phyloP scores from a whole-genome alignment of 2,888 invertebrate genomes.

The Sminthurinus aureus region DNA sequence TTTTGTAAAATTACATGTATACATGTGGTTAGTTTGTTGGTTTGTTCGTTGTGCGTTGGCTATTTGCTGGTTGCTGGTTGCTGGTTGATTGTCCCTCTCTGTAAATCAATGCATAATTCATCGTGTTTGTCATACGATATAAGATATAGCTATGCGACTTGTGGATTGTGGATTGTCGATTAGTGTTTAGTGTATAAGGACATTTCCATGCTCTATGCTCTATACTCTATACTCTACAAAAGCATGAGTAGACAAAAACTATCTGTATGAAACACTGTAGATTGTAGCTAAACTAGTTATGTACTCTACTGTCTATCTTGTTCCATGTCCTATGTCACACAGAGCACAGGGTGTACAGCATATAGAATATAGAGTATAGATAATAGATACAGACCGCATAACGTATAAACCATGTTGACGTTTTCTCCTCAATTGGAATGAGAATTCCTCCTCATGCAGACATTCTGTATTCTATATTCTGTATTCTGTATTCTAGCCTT shows the following conservation, averaged over 20 bases:
- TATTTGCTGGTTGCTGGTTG: neutral
- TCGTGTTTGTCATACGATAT: neutral
- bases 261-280: too few species aligned
- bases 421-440: neutral
- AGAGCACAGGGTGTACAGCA: too few species aligned
- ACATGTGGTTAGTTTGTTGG: too few species aligned
- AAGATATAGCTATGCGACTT: neutral
- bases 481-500: too few species aligned
- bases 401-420: neutral
- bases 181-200: neutral
- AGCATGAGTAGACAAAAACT: too few species aligned
- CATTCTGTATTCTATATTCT: too few species aligned
- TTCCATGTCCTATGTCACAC: neutral
- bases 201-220: too few species aligned
- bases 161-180: conserved; percentile 1
- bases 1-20: neutral
- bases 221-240: too few species aligned
- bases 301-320: too few species aligned
- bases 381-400: too few species aligned
- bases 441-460: neutral
- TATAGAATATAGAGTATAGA: too few species aligned
- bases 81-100: neutral
- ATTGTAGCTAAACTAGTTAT: too few species aligned
- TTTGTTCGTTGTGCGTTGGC: neutral
- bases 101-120: conserved; percentile 17